Conservation (phyloP, 2,113 vertebrate genomes). For the Dendropsophus ebraccatus region DNA sequence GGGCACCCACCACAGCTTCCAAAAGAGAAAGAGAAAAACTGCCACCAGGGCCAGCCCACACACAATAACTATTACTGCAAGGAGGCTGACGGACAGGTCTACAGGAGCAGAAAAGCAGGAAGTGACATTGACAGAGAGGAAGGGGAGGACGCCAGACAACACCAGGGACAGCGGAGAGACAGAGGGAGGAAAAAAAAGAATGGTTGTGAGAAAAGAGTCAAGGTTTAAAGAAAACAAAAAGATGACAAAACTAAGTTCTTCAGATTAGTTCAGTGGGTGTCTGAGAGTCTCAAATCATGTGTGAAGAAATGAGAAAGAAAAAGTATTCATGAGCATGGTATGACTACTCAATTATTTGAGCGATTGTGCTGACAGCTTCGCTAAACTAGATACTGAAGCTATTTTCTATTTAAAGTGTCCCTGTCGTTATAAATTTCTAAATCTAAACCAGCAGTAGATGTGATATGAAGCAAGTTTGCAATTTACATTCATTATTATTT, state of each 20-base stretch:
- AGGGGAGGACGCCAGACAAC: conserved; percentile 38
- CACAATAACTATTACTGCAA: conserved; percentile 84
- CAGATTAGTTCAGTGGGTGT: conserved; percentile 27
- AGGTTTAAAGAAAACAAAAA: conserved; percentile 54
- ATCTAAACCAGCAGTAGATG: too few relatives aligned
- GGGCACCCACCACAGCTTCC: conserved; percentile 90
- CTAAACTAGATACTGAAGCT: too few relatives aligned
- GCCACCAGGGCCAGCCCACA: conserved; percentile 90
- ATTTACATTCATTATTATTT: too few relatives aligned
- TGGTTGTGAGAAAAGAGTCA: conserved; percentile 66
- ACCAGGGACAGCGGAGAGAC: conserved; percentile 60
- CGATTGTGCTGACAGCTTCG: neutral
- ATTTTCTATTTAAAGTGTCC: neutral
- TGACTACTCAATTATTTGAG: neutral
- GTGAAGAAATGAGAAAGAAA: conserved; percentile 19
- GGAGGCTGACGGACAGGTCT: conserved; percentile 91
- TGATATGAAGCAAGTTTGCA: too few relatives aligned
- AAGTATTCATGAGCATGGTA: conserved; percentile 28
- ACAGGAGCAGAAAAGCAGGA: conserved; percentile 67
- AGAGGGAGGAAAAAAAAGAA: conserved; percentile 66
- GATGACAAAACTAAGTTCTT: conserved; percentile 44
- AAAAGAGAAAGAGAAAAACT: conserved; percentile 87
- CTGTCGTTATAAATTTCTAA: too few relatives aligned
- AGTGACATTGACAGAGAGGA: conserved; percentile 61
- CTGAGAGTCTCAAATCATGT: conserved; percentile 6